A percentile compares a stretch with the other conserved stretches of the same genome.
phyloP scores from a whole-genome alignment of 2,797 vertebrate genomes.

The Hemibagrus guttatus region DNA sequence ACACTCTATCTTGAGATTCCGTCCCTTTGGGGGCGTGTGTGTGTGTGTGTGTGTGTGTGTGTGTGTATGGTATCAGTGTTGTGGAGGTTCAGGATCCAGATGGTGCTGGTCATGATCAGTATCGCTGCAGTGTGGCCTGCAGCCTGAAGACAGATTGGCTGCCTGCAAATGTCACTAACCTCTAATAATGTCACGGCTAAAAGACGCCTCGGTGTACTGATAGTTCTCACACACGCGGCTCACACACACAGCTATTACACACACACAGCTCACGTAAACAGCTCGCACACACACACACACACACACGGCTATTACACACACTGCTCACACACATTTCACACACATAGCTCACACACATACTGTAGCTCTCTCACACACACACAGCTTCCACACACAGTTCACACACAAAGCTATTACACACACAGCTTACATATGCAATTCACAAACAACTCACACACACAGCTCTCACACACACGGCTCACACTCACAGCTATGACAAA shows the following conservation, averaged over 20 bases:
- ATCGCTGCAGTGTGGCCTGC: conserved; percentile 47
- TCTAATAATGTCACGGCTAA: conserved; percentile 61
- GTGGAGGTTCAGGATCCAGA: conserved; percentile 48
- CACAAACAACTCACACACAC: not conserved
- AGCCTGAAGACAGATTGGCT: conserved; percentile 51
- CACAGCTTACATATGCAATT: not conserved
- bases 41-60: conserved; percentile 2
- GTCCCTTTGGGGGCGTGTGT: conserved; percentile 22
- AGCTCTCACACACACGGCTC: not conserved
- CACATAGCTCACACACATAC: not conserved
- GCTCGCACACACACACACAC: too few species aligned
- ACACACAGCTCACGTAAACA: not conserved
- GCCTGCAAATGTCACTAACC: conserved; percentile 61
- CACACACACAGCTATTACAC: not conserved
- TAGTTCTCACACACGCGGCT: not conserved
- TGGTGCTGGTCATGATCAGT: conserved; percentile 54
- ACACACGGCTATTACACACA: not conserved
- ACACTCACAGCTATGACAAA: not conserved
- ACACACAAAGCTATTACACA: not conserved
- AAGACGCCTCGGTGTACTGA: conserved; percentile 25
- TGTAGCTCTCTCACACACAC: not conserved
- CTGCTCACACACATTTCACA: not conserved
- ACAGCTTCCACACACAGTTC: not conserved
- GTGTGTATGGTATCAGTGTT: conserved; percentile 40
- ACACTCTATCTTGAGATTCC: conserved; percentile 30